These are phyloP conservation scores for Percina caprodes DNA, from an alignment of 2,113 vertebrate genomes.

Conservation along the genomic window DNA sequence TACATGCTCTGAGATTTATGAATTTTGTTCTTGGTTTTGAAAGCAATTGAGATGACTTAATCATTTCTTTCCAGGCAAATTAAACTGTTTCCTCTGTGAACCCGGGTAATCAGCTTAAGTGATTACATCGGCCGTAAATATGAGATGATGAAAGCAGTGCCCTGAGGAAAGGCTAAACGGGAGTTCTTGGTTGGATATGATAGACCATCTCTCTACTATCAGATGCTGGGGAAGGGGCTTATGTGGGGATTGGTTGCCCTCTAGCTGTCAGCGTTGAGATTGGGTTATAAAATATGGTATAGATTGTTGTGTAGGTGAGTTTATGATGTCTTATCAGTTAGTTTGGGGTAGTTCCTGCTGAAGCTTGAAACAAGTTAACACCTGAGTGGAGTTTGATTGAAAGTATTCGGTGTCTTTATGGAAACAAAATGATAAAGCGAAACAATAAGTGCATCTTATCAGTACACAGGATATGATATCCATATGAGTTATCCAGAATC, in stretches of 20 bases:
- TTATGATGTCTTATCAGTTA: conserved; percentile 24
- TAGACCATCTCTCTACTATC: conserved; percentile 52
- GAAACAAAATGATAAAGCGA: background rate
- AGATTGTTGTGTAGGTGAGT: conserved; percentile 17
- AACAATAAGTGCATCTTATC: background rate
- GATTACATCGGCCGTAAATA: conserved; percentile 78
- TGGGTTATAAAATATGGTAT: conserved; percentile 59
- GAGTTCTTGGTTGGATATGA: conserved; percentile 65
- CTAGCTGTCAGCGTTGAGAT: conserved; percentile 82
- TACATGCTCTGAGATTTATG: conserved; percentile 71
- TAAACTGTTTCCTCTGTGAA: conserved; percentile 78
- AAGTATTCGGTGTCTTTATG: background rate
- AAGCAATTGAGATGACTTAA: conserved; percentile 71
- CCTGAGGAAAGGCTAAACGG: conserved; percentile 61
- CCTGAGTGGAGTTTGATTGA: background rate
- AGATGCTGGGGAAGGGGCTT: conserved; percentile 58
- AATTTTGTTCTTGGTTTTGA: conserved; percentile 79
- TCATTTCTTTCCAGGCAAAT: conserved; percentile 77
- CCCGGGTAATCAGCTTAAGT: conserved; percentile 79
- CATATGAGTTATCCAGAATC: conserved; percentile 1
- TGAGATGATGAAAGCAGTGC: conserved; percentile 75
- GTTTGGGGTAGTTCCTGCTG: conserved; percentile 17
- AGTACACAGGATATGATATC: background rate
- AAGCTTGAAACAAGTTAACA: conserved; percentile 18
- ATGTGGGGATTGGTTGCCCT: conserved; percentile 84